phyloP scores from a whole-genome alignment of 2,797 vertebrate genomes.

The Margarornis squamiger region DNA sequence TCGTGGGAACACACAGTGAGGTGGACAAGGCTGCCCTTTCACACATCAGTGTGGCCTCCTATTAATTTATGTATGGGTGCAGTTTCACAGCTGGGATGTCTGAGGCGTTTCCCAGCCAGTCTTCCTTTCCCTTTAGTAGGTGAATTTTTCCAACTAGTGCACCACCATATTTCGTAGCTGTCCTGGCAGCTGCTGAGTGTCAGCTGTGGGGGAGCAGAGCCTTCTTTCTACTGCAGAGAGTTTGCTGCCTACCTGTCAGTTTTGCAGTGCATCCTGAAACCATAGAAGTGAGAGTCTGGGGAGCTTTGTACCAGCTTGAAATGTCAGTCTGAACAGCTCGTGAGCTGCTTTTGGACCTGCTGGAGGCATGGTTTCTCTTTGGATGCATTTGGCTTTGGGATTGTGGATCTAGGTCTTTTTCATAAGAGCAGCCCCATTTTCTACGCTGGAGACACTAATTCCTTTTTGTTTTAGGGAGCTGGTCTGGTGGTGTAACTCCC shows the following conservation, averaged over 20 bases:
- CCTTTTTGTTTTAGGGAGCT: not conserved
- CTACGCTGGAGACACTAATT: fast-evolving
- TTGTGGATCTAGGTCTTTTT: not conserved
- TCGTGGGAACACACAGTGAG: not conserved
- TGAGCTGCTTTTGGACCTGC: not conserved
- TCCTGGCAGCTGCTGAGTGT: not conserved
- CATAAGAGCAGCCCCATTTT: not conserved
- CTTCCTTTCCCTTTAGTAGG: not conserved
- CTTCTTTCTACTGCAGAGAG: not conserved
- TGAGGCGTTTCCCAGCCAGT: not conserved
- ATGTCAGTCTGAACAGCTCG: fast-evolving
- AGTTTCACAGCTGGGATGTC: not conserved
- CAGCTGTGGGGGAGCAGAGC: not conserved
- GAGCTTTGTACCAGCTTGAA: not conserved
- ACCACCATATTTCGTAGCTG: fast-evolving
- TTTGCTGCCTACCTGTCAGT: not conserved
- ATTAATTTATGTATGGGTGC: not conserved
- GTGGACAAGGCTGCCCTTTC: not conserved
- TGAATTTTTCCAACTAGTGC: not conserved
- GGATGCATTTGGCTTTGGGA: not conserved
- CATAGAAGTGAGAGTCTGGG: not conserved
- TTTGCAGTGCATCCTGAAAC: not conserved
- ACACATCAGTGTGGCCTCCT: not conserved
- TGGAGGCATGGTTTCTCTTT: not conserved
- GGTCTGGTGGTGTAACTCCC: not conserved